Evolutionary conservation across 2,888 invertebrate genomes (phyloP), one percentile per base, ranked within the genome.

Genomic region (Dynastes tityus): DNA sequence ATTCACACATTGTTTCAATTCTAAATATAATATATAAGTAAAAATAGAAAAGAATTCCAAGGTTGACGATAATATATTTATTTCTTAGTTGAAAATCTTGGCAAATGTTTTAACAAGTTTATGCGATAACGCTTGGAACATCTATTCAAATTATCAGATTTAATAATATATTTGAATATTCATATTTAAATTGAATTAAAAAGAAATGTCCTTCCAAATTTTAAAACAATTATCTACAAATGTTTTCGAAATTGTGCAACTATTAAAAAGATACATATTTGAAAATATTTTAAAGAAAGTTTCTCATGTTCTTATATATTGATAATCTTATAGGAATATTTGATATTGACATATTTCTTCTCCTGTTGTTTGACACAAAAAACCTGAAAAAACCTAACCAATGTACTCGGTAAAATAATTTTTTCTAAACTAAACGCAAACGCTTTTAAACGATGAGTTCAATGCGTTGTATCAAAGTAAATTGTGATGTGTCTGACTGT

Each of bases 401-500:
- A 77, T 45, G 45, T 29, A 27, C 22, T 32, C 32, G 27, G 4
- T 45, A 27, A 58, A 45, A 45, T 11, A 45, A 11, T 45, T 45
- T 45, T 45, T 45, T 6, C 45, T 45, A 45, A 11, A 45, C 0
- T 37, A 45, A 45, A 11, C 8, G 8, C 6, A 67, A 67, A 45
- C 0, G 27, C 55, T 51, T 68, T 68, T 76, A 80, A 76, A 74
- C 32, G 32, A 79, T 79, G 73, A 79, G 74, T 51, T 65, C 58
- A 22, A 71, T 79, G 40, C 76, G 67, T 13, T 79, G 76, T 67
- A 73, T 79, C 53, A 79, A 65, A 71, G 81, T 82, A 80, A 81
- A 82, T 75, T 80, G 80, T 64, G 82, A 81, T 53, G 61, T 80
- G 29, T 77, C 80, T 37, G 82, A 82, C 70, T 81, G 79, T 78